phyloP scores from a whole-genome alignment of 2,888 invertebrate species.

The Trachelus stipa region DNA sequence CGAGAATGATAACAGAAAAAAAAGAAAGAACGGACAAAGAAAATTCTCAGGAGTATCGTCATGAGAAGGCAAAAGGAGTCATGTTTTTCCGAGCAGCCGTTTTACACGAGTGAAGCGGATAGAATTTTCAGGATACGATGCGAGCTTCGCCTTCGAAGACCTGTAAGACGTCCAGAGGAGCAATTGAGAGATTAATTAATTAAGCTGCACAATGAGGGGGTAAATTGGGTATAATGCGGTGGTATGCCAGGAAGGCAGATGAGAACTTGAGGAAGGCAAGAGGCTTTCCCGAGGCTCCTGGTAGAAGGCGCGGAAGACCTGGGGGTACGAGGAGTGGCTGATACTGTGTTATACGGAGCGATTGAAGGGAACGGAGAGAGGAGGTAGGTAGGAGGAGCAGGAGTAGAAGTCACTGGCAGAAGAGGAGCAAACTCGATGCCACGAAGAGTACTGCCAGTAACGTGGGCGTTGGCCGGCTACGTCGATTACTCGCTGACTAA shows the following conservation, averaged over 20 bases:
- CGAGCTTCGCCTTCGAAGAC: not conserved
- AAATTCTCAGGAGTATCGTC: not conserved
- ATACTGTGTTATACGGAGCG: not conserved
- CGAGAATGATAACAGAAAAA: not conserved
- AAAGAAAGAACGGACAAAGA: not conserved
- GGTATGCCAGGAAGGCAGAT: slow-evolving; percentile 37
- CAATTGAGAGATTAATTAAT: slow-evolving; percentile 61
- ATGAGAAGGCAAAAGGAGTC: too few species aligned
- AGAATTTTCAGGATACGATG: not conserved
- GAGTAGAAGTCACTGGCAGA: not conserved
- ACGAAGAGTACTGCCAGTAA: not conserved
- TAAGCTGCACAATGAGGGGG: slow-evolving; percentile 46
- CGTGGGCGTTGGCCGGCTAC: slow-evolving; percentile 14
- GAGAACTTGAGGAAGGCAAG: slow-evolving; percentile 32
- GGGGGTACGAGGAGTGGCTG: not conserved
- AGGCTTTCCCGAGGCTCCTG: slow-evolving; percentile 11
- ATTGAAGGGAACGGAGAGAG: not conserved
- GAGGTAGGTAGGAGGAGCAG: not conserved
- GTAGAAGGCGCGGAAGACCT: not conserved
- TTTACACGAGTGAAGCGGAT: not conserved
- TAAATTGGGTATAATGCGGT: slow-evolving; percentile 57
- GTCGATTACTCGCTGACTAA: slow-evolving; percentile 17
- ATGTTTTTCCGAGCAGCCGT: not conserved
- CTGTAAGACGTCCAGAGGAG: slow-evolving; percentile 35
- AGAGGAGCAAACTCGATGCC: not conserved